These are phyloP conservation scores for Globia sparganii DNA, from an alignment of 2,888 invertebrate genomes.

Conservation along the genomic window DNA sequence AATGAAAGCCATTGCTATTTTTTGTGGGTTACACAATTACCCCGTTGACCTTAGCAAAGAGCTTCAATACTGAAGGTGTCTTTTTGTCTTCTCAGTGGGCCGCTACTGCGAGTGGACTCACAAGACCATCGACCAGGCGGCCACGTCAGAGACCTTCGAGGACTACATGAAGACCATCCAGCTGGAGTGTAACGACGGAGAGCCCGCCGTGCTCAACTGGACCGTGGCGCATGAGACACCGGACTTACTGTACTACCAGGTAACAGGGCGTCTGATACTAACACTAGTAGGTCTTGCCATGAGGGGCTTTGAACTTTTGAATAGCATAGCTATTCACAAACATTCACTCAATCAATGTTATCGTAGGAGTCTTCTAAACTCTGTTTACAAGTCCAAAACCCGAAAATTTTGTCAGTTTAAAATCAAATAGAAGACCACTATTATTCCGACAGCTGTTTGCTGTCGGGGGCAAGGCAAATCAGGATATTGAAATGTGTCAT, in stretches of 20 bases:
- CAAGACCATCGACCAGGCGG: constrained; percentile 93
- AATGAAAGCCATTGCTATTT: no score
- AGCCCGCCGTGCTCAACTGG: constrained; percentile 95
- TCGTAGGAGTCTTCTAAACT: no score
- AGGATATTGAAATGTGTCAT: no score
- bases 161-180: constrained; percentile 94
- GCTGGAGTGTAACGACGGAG: constrained; percentile 94
- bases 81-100: constrained; percentile 89
- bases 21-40: no score
- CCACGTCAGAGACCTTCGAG: constrained; percentile 93
- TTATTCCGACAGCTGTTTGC: no score
- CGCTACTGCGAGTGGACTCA: constrained; percentile 97
- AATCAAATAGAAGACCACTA: no score
- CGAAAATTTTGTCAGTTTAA: no score
- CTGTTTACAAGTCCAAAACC: no score
- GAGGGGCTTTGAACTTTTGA: neutral
- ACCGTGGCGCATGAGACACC: constrained; percentile 96
- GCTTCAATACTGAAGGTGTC: neutral
- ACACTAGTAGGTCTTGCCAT: neutral
- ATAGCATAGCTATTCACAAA: no score
- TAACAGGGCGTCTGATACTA: neutral
- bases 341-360: no score
- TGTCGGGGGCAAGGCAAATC: no score
- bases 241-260: constrained; percentile 96
- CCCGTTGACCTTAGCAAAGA: neutral